phyloP scores from a whole-genome alignment of 1,140 invertebrate species.

The Acyrthosiphon pisum region DNA sequence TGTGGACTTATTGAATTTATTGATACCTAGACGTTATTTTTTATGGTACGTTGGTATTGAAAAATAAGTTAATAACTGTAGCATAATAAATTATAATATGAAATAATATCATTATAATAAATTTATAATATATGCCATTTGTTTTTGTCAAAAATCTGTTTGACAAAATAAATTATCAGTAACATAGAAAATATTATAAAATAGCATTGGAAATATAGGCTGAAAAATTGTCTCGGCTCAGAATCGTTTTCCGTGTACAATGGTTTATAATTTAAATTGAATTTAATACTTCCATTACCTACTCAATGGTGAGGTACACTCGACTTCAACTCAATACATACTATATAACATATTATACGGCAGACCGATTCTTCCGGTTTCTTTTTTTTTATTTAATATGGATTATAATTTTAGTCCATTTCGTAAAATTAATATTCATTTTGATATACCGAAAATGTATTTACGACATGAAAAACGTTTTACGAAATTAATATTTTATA shows the following conservation, averaged over 20 bases:
- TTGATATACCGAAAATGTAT: neutral
- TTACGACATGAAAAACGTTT: neutral
- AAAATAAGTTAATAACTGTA: no score
- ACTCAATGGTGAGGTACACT: neutral
- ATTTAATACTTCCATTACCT: neutral
- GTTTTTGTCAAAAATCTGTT: no score
- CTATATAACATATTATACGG: neutral
- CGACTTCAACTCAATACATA: no score
- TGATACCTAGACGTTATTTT: neutral
- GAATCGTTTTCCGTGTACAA: neutral
- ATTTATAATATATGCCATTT: no score
- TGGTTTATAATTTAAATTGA: neutral
- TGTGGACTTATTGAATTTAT: neutral
- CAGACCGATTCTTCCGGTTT: neutral
- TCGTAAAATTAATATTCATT: constrained; percentile 4
- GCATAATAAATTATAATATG: no score
- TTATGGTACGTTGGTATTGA: no score
- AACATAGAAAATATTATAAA: no score
- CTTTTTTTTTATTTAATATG: neutral
- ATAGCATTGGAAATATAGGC: no score
- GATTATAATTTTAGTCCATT: neutral
- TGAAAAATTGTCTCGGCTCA: neutral
- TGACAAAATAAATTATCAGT: no score
- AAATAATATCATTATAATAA: no score
- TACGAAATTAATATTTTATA: neutral